A percentile compares a stretch with the other conserved stretches of the same genome.
Evolutionary conservation across 2,113 vertebrate species (phyloP).

Genomic region (Enhydra lutris): DNA sequence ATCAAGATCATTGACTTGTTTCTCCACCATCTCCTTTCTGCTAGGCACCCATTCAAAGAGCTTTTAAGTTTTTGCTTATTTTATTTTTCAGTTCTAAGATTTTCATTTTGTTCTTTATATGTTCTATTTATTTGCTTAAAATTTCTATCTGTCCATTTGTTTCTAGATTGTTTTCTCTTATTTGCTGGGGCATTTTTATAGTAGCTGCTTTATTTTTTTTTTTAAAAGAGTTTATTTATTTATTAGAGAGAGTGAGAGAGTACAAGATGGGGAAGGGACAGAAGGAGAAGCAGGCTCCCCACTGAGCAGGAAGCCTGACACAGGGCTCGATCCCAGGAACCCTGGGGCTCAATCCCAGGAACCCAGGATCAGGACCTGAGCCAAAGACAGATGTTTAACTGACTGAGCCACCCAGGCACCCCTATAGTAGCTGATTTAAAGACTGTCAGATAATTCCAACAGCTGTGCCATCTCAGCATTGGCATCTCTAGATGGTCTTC

Average conservation of each 20-base stretch:
- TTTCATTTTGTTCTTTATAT: not conserved
- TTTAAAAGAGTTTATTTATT: no score
- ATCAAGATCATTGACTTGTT: not conserved
- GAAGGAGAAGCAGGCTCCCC: no score
- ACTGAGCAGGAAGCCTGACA: no score
- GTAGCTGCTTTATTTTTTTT: no score
- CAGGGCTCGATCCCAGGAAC: no score
- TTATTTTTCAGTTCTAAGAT: not conserved
- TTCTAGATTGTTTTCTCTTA: not conserved
- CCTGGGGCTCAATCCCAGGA: no score
- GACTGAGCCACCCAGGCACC: no score
- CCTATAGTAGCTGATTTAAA: not conserved
- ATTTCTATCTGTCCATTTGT: not conserved
- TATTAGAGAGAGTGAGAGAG: no score
- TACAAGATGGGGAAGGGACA: no score
- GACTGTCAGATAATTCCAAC: not conserved
- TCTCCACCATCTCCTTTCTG: not conserved
- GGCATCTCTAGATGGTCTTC: not conserved
- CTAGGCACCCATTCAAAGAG: not conserved
- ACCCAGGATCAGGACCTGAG: no score
- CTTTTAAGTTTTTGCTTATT: not conserved
- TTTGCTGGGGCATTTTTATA: not conserved
- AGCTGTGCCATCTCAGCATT: not conserved
- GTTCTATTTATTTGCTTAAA: not conserved
- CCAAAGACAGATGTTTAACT: no score